A percentile compares a stretch with the other conserved stretches of the same genome.
Evolutionary conservation across 1,140 invertebrate species (phyloP).

Genomic region (Drosophila ironensis): DNA sequence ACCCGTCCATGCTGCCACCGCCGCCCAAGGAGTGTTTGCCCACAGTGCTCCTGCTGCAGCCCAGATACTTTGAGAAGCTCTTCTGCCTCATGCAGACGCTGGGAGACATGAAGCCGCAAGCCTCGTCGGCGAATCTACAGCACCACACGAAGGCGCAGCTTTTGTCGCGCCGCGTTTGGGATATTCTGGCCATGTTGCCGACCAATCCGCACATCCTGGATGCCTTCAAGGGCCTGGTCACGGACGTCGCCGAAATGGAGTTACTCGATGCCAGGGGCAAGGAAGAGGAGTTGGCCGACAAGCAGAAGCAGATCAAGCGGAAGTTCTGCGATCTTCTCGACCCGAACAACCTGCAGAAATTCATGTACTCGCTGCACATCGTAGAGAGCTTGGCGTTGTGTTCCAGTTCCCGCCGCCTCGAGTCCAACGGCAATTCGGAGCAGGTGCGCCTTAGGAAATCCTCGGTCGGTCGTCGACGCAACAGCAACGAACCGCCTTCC

Average conservation of each 20-base stretch:
- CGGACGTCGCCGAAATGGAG: constrained; percentile 77
- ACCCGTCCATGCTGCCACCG: constrained; percentile 89
- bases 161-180: constrained; percentile 95
- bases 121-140: constrained; percentile 86
- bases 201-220: constrained; percentile 92
- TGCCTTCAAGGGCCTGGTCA: constrained; percentile 90
- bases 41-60: constrained; percentile 91
- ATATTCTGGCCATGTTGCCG: constrained; percentile 94
- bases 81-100: constrained; percentile 95
- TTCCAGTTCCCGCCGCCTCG: constrained; percentile 36
- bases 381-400: constrained; percentile 86
- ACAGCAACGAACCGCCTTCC: constrained; percentile 56
- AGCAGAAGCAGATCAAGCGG: constrained; percentile 74
- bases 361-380: constrained; percentile 97
- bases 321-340: constrained; percentile 90
- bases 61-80: constrained; percentile 94
- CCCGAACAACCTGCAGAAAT: constrained; percentile 93
- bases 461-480: constrained; percentile 37
- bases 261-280: constrained; percentile 36
- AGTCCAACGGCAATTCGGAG: constrained; percentile 61
- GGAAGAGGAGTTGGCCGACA: constrained; percentile 58
- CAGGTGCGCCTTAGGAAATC: constrained; percentile 55
- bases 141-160: constrained; percentile 95
- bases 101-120: constrained; percentile 90
- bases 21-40: constrained; percentile 92